Conservation (phyloP, 2,113 vertebrate species). For the Pyrgilauda ruficollis region DNA sequence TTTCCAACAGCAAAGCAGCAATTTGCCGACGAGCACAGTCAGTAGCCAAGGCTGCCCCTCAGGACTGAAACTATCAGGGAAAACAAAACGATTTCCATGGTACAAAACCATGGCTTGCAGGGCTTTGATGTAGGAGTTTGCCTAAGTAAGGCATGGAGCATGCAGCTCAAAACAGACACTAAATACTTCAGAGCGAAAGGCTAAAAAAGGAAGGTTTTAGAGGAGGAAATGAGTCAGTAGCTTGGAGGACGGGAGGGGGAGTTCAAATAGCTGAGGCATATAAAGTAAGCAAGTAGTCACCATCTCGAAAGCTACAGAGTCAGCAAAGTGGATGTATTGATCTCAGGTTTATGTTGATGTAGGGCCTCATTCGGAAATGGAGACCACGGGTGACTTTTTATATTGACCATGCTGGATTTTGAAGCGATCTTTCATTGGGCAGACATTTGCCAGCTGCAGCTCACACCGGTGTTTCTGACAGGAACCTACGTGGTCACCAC, state of each 20-base stretch:
- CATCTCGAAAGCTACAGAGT: not conserved
- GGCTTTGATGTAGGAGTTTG: conserved; percentile 43
- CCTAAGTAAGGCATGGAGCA: conserved; percentile 46
- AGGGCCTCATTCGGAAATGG: not conserved
- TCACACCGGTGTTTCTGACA: rapidly evolving
- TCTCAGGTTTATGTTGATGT: not conserved
- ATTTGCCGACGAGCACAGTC: not conserved
- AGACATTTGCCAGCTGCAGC: not conserved
- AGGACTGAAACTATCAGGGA: not conserved
- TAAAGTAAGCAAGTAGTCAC: conserved; percentile 29
- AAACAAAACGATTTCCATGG: not conserved
- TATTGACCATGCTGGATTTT: not conserved
- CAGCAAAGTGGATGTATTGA: not conserved
- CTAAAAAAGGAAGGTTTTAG: conserved; percentile 55
- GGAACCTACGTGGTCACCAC: not conserved
- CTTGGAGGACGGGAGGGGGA: conserved; percentile 47
- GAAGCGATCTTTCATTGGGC: not conserved
- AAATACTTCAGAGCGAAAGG: conserved; percentile 17
- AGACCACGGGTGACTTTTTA: rapidly evolving
- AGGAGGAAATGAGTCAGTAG: conserved; percentile 75
- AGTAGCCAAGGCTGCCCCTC: not conserved
- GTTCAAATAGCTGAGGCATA: conserved; percentile 60
- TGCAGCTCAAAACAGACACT: not conserved
- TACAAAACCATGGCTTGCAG: conserved; percentile 11
- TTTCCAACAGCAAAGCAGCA: not conserved